A percentile compares a stretch with the other conserved stretches of the same genome.
Evolutionary conservation across 2,797 vertebrate species (phyloP).

Genomic region (Natrix natrix): DNA sequence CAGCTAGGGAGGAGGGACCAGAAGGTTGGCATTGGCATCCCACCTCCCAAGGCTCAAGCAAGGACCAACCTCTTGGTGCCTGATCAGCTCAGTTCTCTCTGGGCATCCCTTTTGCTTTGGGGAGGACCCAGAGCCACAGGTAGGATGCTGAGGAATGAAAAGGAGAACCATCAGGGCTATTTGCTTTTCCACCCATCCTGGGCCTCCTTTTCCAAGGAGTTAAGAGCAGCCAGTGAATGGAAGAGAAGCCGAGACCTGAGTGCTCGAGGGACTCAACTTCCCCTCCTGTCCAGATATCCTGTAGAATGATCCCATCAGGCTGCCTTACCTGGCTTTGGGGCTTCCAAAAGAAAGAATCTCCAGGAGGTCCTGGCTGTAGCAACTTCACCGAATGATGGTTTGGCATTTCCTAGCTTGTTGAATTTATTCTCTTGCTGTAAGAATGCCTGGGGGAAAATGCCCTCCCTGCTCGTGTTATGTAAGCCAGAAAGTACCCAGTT

Average conservation of each 20-base stretch:
- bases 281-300: not conserved
- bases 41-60: not conserved
- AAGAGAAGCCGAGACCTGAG: not conserved
- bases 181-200: not conserved
- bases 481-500: not conserved
- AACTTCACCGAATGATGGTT: not conserved
- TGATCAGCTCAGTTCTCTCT: rapidly evolving
- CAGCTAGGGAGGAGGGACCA: slow-evolving; percentile 12
- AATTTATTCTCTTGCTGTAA: not conserved
- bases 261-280: not conserved
- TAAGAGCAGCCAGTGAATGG: slow-evolving; percentile 7
- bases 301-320: too few relatives aligned
- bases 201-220: slow-evolving; percentile 13
- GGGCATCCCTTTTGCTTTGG: not conserved
- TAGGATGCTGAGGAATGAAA: not conserved
- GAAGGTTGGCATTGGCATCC: not conserved
- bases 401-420: not conserved
- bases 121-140: not conserved
- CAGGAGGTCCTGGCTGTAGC: not conserved
- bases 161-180: rapidly evolving
- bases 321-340: not conserved
- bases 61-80: not conserved
- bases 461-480: not conserved
- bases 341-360: not conserved
- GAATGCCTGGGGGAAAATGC: not conserved